Base-by-base conservation (phyloP, 2,797 vertebrate genomes). In the Morelia viridis region DNA sequence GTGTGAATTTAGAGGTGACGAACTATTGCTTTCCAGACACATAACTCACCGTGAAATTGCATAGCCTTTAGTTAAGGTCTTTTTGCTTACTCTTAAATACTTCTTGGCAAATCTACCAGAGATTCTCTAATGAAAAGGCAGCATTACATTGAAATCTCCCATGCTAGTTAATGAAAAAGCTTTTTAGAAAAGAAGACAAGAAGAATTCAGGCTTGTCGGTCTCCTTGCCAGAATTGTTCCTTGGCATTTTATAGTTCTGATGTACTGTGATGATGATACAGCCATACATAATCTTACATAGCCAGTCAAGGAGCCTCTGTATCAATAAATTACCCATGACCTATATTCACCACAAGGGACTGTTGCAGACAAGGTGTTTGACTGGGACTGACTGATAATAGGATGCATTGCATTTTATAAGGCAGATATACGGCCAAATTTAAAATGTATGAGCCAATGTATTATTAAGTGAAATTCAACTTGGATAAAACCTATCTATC, bases 21-120 rank as follows among this genome's bases (percentile, higher is more conserved):
- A 97, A 95, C 92, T 95, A 96, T 93, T 95, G 94, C 93, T 96
- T 94, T 91, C 94, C 95, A 95, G 93, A 94, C 94, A 91, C 93
- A 96, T 96, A 97, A 97, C 95, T 96, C 92, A 94, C 95, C 92
- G 91, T 93, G 61, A 97, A 97, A 96, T 97, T 94, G 96, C 93
- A 88, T 93, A 94, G 86, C 94, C 91, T 94, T 93, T 89, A 94
- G 80, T 89, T 94, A 93, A 96, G 94, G 92, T 24, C 0, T 9
- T 76, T 94, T 80, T 96, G 89, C 92, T 91, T 95, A 96, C 94
- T 91, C 94, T 94, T 93, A 96, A 94, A 85, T 1, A 92, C 93
- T 93, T 92, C 90, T 95, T 61, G 94, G 95, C 94, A 96, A 96
- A 96, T 94, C 83, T 94, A 92, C 90, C 68, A 90, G 64, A 96